Evolutionary conservation across 2,113 vertebrate species (phyloP), one percentile per base, ranked within the genome.

Genomic region (Laticauda laticaudata): DNA sequence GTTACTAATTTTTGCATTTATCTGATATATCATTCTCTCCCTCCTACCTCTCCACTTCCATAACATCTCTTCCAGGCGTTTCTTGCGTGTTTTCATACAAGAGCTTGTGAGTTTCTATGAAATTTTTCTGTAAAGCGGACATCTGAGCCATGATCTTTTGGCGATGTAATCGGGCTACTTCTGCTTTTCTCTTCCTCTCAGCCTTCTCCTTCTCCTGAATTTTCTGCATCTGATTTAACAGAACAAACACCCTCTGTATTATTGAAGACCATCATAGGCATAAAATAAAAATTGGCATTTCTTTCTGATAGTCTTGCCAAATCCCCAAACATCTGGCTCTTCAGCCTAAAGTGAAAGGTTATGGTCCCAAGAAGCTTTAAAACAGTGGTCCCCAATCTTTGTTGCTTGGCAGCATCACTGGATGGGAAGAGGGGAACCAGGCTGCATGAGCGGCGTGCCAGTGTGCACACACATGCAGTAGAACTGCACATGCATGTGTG

Each of bases 111-210:
- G 98, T 99, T 98, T 99, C 99, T 55, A 99, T 99, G 93, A 99
- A 99, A 97, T 99, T 99, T 96, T 98, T 99, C 98, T 99, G 99
- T 97, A 99, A 98, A 34, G 98, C 98, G 69, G 99, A 99, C 99
- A 99, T 99, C 96, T 99, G 99, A 91, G 99, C 99, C 99, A 99
- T 99, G 85, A 99, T 99, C 97, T 99, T 99, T 97, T 99, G 99
- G 9, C 99, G 98, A 96, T 99, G 99, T 53, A 99, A 97, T 95
- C 99, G 98, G 81, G 99, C 99, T 64, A 99, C 99, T 95, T 99
- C 99, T 0, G 99, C 99, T 92, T 99, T 99, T 92, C 99, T 98
- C 97, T 99, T 99, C 20, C 99, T 97, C 95, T 99, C 99, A 26
- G 98, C 98, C 91, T 99, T 99, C 96, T 99, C 99, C 96, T 99